Conservation (phyloP, 2,888 invertebrate species). For the Drosophila nr. perissopoda region DNA sequence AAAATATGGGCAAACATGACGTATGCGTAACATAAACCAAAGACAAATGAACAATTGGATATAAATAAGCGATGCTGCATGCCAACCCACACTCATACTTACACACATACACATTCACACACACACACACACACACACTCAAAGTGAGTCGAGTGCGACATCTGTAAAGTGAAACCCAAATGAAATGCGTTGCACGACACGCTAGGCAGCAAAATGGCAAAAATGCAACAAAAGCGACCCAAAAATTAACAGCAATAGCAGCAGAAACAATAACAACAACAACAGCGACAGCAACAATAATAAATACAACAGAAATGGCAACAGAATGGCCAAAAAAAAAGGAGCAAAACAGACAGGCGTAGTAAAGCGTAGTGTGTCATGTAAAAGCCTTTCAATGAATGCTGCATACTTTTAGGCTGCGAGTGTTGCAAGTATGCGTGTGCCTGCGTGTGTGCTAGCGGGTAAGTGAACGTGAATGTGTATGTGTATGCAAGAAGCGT, state of each 20-base stretch:
- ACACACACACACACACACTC: constrained; percentile 4
- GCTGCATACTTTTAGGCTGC: constrained; percentile 78
- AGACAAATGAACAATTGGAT: constrained; percentile 81
- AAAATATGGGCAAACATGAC: constrained; percentile 80
- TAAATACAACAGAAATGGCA: constrained; percentile 35
- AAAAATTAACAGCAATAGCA: constrained; percentile 71
- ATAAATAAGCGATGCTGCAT: constrained; percentile 73
- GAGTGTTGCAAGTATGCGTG: constrained; percentile 35
- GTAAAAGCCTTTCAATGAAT: constrained; percentile 80
- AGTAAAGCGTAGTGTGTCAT: constrained; percentile 55
- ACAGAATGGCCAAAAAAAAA: constrained; percentile 30
- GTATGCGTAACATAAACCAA: constrained; percentile 81
- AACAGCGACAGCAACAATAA: constrained; percentile 1
- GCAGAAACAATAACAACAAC: constrained; percentile 38
- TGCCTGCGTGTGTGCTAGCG: constrained; percentile 13
- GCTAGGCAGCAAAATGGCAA: constrained; percentile 54
- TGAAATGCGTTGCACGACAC: constrained; percentile 49
- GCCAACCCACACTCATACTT: constrained; percentile 33
- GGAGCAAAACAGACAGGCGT: constrained; percentile 3
- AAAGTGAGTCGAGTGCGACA: constrained; percentile 33
- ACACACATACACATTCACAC: constrained; percentile 22
- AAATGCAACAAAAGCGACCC: constrained; percentile 72
- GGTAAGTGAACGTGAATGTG: constrained; percentile 36
- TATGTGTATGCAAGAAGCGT: constrained; percentile 48
- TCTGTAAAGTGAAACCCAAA: constrained; percentile 50